These are phyloP conservation scores for Dioctria linearis DNA, from an alignment of 2,888 invertebrate genomes.

Conservation along the genomic window DNA sequence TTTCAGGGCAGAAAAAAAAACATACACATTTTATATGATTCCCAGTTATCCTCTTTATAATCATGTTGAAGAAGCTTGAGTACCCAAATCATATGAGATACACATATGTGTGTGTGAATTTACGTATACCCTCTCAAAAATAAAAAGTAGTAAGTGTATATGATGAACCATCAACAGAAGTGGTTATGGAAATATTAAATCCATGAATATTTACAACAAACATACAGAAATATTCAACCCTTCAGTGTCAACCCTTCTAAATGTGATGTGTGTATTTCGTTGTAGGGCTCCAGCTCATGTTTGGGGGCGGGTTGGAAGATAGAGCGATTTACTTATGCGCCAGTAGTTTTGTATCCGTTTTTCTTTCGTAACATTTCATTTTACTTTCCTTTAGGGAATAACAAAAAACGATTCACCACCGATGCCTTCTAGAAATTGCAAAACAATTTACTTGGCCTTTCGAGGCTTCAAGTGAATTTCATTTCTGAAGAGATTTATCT, in stretches of 20 bases:
- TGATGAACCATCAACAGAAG: conserved; percentile 44
- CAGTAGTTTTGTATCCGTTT: conserved; percentile 47
- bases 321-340: conserved; percentile 40
- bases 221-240: conserved; percentile 28
- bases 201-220: conserved; percentile 28
- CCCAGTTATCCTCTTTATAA: conserved; percentile 6
- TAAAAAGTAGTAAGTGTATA: conserved; percentile 14
- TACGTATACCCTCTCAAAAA: background rate
- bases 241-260: conserved; percentile 33
- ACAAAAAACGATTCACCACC: conserved; percentile 40
- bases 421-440: conserved; percentile 44
- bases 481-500: conserved; percentile 46
- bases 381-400: conserved; percentile 50
- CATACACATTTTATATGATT: background rate
- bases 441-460: conserved; percentile 46
- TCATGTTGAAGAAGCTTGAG: background rate
- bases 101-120: background rate
- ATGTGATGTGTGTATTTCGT: background rate
- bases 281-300: conserved; percentile 2
- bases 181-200: conserved; percentile 52
- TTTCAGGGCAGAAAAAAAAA: background rate
- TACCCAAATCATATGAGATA: background rate
- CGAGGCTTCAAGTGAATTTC: conserved; percentile 41
- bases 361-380: conserved; percentile 42
- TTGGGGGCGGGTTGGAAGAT: background rate